Conservation (phyloP, 2,888 invertebrate genomes). For the Parnassius apollo region DNA sequence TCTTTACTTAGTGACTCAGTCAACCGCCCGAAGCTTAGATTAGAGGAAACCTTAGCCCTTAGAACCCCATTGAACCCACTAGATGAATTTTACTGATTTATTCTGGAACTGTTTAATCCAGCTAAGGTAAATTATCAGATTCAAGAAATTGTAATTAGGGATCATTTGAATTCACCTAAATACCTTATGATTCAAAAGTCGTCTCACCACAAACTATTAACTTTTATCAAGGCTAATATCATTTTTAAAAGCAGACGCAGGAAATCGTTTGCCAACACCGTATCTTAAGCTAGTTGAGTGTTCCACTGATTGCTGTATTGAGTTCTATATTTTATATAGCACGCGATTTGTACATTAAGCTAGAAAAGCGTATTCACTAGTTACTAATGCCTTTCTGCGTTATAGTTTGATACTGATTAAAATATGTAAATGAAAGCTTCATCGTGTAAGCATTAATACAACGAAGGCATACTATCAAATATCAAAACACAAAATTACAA, state of each 20-base stretch:
- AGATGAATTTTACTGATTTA: too few species aligned
- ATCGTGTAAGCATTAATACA: conserved; percentile 6
- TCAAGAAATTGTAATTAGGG: too few species aligned
- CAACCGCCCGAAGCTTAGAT: too few species aligned
- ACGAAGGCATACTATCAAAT: neutral
- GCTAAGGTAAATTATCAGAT: too few species aligned
- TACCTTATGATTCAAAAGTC: too few species aligned
- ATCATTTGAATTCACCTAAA: too few species aligned
- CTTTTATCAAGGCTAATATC: neutral
- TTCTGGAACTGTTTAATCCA: too few species aligned
- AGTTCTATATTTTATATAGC: conserved; percentile 24
- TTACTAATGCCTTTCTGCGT: conserved; percentile 20
- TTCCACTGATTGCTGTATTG: conserved; percentile 24
- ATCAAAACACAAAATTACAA: neutral
- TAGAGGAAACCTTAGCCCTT: too few species aligned
- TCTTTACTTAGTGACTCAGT: too few species aligned
- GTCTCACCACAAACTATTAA: too few species aligned
- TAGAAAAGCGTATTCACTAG: conserved; percentile 22
- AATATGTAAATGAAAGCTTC: conserved; percentile 13
- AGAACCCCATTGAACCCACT: too few species aligned
- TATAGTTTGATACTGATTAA: conserved; percentile 20
- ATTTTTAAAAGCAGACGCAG: conserved; percentile 5
- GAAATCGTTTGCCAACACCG: conserved; percentile 17
- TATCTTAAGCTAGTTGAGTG: conserved; percentile 24
- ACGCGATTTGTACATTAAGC: conserved; percentile 25